Conservation (phyloP, 2,888 invertebrate genomes). For the Escarpia spicata region DNA sequence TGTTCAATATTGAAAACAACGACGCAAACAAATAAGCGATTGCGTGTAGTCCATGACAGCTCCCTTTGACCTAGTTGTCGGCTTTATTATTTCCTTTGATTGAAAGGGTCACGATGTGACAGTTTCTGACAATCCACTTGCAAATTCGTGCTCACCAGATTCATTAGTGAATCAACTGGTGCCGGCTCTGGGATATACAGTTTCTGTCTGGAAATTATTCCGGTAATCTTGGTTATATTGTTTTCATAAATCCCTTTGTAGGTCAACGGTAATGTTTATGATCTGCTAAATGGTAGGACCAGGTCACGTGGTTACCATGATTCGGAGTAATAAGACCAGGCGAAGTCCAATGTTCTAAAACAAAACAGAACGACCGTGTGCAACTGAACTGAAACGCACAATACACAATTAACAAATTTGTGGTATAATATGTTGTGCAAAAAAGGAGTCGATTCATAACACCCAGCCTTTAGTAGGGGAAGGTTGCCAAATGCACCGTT, state of each 20-base stretch:
- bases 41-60: neutral
- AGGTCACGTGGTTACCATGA: neutral
- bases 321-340: neutral
- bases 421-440: too few relatives aligned
- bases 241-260: neutral
- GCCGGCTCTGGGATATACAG: neutral
- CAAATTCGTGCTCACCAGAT: neutral
- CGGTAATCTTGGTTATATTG: neutral
- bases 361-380: neutral
- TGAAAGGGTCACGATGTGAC: neutral
- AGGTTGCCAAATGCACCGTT: too few relatives aligned
- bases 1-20: conserved; percentile 3
- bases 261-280: neutral
- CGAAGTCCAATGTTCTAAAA: neutral
- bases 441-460: too few relatives aligned
- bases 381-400: neutral
- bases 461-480: too few relatives aligned
- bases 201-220: neutral
- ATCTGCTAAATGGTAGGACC: neutral
- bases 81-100: neutral
- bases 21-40: conserved; percentile 6
- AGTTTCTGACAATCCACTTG: neutral
- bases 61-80: neutral
- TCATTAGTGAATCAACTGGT: neutral
- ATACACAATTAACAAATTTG: too few relatives aligned